Conservation (phyloP, 2,113 vertebrate species). For the Pelusios castaneus region DNA sequence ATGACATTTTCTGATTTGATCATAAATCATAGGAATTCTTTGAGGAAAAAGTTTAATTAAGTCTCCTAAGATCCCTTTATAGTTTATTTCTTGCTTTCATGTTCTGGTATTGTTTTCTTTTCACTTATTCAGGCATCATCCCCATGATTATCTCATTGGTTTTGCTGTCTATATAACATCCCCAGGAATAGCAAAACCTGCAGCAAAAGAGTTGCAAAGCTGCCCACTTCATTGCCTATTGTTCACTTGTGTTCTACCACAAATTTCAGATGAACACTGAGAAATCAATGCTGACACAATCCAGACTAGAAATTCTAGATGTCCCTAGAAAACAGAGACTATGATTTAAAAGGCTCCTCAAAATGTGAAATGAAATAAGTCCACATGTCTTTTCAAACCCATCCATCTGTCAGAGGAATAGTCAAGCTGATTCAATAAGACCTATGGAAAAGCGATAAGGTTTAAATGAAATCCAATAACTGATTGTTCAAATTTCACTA, state of each 20-base stretch:
- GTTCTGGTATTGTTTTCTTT: background rate
- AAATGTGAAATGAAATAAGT: background rate
- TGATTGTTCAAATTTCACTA: background rate
- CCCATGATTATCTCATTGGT: background rate
- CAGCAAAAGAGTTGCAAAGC: background rate
- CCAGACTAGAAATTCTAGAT: background rate
- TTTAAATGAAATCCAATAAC: background rate
- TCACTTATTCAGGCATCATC: background rate
- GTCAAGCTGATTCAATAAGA: background rate
- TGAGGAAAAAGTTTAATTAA: background rate
- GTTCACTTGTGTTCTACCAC: rapidly evolving
- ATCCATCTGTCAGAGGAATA: background rate
- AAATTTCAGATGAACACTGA: background rate
- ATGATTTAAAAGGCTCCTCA: background rate
- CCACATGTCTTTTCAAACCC: background rate
- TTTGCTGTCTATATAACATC: background rate
- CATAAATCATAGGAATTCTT: background rate
- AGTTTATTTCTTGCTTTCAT: background rate
- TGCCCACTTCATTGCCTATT: background rate
- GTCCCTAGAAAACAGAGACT: background rate
- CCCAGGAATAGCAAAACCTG: background rate
- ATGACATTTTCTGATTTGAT: background rate
- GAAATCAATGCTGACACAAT: slow-evolving; percentile 14
- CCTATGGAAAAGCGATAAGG: background rate
- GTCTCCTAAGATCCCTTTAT: background rate